phyloP scores from a whole-genome alignment of 1,140 invertebrate species.

The Steinernema khuongi region DNA sequence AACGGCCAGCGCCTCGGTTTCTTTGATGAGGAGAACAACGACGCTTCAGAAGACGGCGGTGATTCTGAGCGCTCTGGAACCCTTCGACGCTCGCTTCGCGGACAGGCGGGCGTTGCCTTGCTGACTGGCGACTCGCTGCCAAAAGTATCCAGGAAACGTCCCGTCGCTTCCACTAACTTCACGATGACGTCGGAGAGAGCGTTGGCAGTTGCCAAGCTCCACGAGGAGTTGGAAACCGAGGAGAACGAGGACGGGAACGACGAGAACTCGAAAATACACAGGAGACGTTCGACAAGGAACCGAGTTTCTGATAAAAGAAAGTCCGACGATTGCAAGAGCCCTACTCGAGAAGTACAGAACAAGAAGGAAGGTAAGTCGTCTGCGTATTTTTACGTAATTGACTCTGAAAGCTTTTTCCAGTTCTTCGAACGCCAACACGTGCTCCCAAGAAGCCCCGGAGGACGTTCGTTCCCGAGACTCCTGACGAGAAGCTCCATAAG shows the following conservation, averaged over 20 bases:
- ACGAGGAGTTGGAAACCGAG: not conserved
- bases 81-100: not conserved
- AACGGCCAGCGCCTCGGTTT: not conserved
- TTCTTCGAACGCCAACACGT: not conserved
- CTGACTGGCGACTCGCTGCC: not conserved
- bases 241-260: not conserved
- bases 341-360: not conserved
- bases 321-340: too few species aligned
- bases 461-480: slow-evolving; percentile 2
- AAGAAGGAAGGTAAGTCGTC: not conserved
- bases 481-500: not conserved
- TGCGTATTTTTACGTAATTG: too few species aligned
- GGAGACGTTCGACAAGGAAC: not conserved
- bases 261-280: not conserved
- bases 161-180: not conserved
- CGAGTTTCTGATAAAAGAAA: not conserved
- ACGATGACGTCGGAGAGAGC: not conserved
- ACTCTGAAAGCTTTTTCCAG: too few species aligned
- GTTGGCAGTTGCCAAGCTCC: not conserved
- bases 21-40: not conserved
- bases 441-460: not conserved
- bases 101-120: not conserved
- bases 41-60: not conserved
- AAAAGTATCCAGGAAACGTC: not conserved
- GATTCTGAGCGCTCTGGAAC: not conserved